Evolutionary conservation across 2,797 vertebrate species (phyloP).

Genomic region (Nothura maculosa): DNA sequence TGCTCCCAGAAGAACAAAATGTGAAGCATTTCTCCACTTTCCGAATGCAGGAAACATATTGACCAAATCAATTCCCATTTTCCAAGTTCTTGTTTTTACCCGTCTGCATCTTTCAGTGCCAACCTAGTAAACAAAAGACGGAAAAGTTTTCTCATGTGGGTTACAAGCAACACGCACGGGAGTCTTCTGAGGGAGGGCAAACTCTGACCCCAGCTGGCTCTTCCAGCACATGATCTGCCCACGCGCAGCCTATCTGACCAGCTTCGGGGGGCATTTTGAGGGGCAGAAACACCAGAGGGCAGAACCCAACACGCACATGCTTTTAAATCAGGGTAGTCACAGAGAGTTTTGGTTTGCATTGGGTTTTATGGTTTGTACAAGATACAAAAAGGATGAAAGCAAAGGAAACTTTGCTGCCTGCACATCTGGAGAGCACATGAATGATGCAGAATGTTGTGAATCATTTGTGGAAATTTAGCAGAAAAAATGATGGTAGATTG

Average conservation of each 20-base stretch:
- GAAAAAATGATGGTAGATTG: background rate
- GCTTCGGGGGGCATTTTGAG: background rate
- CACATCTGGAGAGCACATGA: accelerated
- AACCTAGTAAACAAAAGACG: background rate
- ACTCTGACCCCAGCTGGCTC: background rate
- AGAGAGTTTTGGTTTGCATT: background rate
- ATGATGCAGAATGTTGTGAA: background rate
- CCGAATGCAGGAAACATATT: background rate
- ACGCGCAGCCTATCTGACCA: background rate
- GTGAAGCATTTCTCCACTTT: background rate
- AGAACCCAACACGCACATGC: background rate
- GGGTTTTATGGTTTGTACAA: background rate
- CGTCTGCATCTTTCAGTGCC: background rate
- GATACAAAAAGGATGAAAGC: background rate
- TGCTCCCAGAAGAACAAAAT: background rate
- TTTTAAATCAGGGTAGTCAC: background rate
- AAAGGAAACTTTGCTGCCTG: background rate
- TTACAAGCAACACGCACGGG: background rate
- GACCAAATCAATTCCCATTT: background rate
- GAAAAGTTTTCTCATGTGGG: background rate
- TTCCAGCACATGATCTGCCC: background rate
- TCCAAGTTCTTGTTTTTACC: background rate
- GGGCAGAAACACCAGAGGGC: background rate
- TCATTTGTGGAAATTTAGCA: background rate
- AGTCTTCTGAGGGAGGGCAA: background rate